phyloP scores from a whole-genome alignment of 1,140 invertebrate species.

The Procambarus virginalis region DNA sequence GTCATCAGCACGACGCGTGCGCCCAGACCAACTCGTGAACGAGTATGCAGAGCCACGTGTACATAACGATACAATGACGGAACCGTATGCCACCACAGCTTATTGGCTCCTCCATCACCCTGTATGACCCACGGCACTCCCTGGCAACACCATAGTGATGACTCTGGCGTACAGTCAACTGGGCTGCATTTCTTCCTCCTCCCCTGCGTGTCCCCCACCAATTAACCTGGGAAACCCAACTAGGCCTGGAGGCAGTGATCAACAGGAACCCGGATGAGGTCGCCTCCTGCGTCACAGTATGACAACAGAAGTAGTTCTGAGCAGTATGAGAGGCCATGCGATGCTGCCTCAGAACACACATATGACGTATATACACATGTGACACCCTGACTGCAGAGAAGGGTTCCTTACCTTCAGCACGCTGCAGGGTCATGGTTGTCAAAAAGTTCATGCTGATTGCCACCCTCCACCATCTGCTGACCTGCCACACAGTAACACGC shows the following conservation, averaged over 20 bases:
- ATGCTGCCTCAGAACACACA: constrained; percentile 62
- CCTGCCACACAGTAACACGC: constrained; percentile 27
- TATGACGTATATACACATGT: constrained; percentile 64
- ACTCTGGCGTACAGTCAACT: constrained; percentile 42
- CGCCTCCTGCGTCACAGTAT: constrained; percentile 40
- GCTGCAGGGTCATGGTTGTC: constrained; percentile 15
- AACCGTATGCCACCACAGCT: constrained; percentile 32
- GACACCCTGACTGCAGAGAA: constrained; percentile 13
- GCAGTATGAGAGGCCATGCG: constrained; percentile 52
- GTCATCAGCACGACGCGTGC: background rate
- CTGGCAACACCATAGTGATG: constrained; percentile 18
- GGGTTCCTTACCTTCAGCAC: constrained; percentile 45
- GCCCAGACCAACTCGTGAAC: constrained; percentile 14
- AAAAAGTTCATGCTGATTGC: constrained; percentile 2
- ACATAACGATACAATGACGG: background rate
- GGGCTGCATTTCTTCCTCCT: constrained; percentile 63
- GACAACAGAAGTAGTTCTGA: constrained; percentile 44
- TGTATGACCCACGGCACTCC: background rate
- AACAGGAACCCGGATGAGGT: constrained; percentile 18
- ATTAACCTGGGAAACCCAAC: background rate
- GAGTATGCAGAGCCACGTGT: constrained; percentile 25
- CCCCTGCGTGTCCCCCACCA: constrained; percentile 67
- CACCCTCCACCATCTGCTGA: constrained; percentile 7
- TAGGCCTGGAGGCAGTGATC: constrained; percentile 33
- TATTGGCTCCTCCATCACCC: constrained; percentile 6